Conservation (phyloP, 2,888 invertebrate species). For the Yponomeuta plumbellus region DNA sequence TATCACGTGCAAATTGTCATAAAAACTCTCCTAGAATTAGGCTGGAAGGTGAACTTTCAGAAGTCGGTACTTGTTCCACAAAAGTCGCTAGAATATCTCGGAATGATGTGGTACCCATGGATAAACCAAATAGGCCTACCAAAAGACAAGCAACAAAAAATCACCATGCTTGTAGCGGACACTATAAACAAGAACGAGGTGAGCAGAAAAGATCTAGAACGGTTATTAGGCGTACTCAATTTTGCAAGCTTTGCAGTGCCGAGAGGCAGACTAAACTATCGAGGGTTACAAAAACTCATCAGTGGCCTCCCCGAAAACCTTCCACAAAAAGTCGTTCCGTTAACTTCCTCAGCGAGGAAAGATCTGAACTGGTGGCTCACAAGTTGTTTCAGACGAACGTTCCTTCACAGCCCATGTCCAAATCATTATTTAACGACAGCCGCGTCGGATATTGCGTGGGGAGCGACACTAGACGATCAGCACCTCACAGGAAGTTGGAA, state of each 20-base stretch:
- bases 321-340: not conserved
- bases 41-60: slow-evolving; percentile 19
- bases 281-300: slow-evolving; percentile 14
- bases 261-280: slow-evolving; percentile 20
- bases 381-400: not conserved
- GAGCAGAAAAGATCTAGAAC: slow-evolving; percentile 5
- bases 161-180: not conserved
- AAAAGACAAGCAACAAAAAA: not conserved
- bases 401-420: not conserved
- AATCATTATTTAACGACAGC: slow-evolving; percentile 18
- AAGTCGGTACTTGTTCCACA: slow-evolving; percentile 16
- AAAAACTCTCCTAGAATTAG: slow-evolving; percentile 14
- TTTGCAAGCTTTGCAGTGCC: slow-evolving; percentile 21
- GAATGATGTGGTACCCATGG: slow-evolving; percentile 11
- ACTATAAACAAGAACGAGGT: not conserved
- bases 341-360: not conserved
- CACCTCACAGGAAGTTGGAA: slow-evolving; percentile 20
- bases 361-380: slow-evolving; percentile 20
- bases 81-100: slow-evolving; percentile 16
- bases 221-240: slow-evolving; percentile 18
- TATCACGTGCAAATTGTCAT: slow-evolving; percentile 11
- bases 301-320: not conserved
- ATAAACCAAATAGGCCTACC: slow-evolving; percentile 9
- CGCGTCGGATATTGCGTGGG: slow-evolving; percentile 17
- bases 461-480: slow-evolving; percentile 22